phyloP scores from a whole-genome alignment of 2,113 vertebrate genomes.

The Hoplias malabaricus region DNA sequence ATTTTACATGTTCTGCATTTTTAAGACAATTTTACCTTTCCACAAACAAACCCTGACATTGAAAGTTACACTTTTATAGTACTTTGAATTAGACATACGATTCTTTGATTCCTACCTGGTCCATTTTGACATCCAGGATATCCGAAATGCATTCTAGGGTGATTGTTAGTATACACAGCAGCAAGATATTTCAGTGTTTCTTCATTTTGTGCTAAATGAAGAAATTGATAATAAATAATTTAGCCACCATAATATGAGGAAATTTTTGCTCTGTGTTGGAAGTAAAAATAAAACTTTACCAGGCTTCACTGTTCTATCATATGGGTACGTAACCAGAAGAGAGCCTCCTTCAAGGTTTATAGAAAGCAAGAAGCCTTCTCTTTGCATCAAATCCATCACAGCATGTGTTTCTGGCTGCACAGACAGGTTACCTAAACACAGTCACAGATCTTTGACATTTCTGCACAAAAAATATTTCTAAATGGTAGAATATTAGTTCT shows the following conservation, averaged over 20 bases:
- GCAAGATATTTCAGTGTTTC: slow-evolving; percentile 91
- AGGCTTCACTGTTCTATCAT: slow-evolving; percentile 86
- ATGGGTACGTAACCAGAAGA: slow-evolving; percentile 89
- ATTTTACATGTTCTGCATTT: background rate
- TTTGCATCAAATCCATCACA: slow-evolving; percentile 87
- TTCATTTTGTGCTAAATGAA: slow-evolving; percentile 72
- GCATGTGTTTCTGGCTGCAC: slow-evolving; percentile 88
- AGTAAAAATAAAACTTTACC: slow-evolving; percentile 68
- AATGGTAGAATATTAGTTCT: background rate
- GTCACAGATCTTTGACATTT: no score
- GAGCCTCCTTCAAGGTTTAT: slow-evolving; percentile 90
- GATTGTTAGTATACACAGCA: slow-evolving; percentile 87
- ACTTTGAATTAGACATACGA: no score
- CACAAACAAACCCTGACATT: no score
- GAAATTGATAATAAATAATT: background rate
- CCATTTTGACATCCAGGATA: slow-evolving; percentile 80
- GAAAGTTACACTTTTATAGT: no score
- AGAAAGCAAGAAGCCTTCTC: slow-evolving; percentile 85
- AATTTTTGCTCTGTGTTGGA: background rate
- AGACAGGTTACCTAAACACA: slow-evolving; percentile 81
- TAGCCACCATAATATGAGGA: background rate
- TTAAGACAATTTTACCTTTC: background rate
- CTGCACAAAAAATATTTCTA: no score
- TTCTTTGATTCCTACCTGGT: slow-evolving; percentile 40
- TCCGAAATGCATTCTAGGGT: slow-evolving; percentile 90